These are phyloP conservation scores for Athene noctua DNA, from an alignment of 2,113 vertebrate species.

Conservation along the genomic window DNA sequence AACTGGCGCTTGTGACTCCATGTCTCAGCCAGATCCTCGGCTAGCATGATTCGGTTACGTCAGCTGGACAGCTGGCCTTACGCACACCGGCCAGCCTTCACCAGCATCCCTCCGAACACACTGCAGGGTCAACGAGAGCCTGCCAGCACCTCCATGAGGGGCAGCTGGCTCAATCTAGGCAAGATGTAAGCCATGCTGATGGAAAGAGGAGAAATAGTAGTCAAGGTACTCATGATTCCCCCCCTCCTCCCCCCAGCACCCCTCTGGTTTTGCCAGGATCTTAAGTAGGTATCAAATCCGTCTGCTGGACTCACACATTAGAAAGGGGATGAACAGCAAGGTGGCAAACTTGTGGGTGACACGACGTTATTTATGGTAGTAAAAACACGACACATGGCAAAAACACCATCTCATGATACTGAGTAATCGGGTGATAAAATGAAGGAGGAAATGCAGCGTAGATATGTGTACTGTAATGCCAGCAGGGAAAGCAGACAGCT, in stretches of 20 bases:
- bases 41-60: neutral
- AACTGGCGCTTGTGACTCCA: neutral
- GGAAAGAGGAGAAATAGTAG: neutral
- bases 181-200: neutral
- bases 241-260: neutral
- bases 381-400: neutral
- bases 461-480: neutral
- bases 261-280: neutral
- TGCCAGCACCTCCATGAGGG: neutral
- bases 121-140: neutral
- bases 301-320: neutral
- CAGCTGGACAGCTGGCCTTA: constrained; percentile 10
- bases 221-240: neutral
- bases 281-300: neutral
- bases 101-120: neutral
- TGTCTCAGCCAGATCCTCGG: neutral
- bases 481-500: neutral
- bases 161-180: neutral
- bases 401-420: constrained; percentile 21
- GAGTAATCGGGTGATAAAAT: neutral
- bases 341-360: constrained; percentile 4
- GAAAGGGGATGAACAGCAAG: neutral
- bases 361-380: neutral
- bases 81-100: fast-evolving
- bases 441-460: neutral